Percentiles rank a stretch among this genome's conserved stretches.
Evolutionary conservation across 2,888 invertebrate genomes (phyloP).

Genomic region (Latheticus oryzae): DNA sequence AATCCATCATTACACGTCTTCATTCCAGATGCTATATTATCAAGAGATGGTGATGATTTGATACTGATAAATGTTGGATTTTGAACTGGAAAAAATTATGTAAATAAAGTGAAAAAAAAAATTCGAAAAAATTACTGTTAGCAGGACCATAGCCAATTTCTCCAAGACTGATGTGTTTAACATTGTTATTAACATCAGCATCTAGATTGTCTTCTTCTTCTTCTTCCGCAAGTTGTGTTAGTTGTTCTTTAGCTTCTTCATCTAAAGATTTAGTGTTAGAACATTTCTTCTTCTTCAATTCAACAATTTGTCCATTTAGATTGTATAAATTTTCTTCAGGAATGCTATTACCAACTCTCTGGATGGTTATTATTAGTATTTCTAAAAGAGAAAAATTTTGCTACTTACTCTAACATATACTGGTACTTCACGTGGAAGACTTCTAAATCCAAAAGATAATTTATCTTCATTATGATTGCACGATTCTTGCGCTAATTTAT

Average conservation of each 20-base stretch:
- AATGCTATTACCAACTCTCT: constrained; percentile 54
- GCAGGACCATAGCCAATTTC: constrained; percentile 67
- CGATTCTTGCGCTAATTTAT: constrained; percentile 62
- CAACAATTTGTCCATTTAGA: constrained; percentile 69
- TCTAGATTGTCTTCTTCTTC: constrained; percentile 47
- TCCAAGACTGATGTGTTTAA: constrained; percentile 60
- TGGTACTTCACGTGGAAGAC: constrained; percentile 65
- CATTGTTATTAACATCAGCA: constrained; percentile 24
- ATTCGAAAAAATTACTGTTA: constrained; percentile 52
- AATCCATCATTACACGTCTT: constrained; percentile 50
- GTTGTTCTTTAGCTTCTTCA: constrained; percentile 58
- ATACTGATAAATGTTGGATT: constrained; percentile 48
- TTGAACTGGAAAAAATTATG: constrained; percentile 47
- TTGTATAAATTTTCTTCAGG: constrained; percentile 67
- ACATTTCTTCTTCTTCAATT: constrained; percentile 60
- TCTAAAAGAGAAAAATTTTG: not conserved
- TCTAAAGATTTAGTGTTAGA: constrained; percentile 48
- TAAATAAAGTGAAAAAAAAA: constrained; percentile 14
- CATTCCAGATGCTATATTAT: constrained; percentile 3
- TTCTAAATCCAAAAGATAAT: constrained; percentile 68
- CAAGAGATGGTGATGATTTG: constrained; percentile 33
- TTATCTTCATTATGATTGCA: constrained; percentile 66
- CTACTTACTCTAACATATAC: constrained; percentile 13
- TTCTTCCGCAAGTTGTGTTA: constrained; percentile 51
- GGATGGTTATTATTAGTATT: constrained; percentile 4